Percentiles rank a stretch among this genome's conserved stretches.
Evolutionary conservation across 2,797 vertebrate species (phyloP).

Genomic region (Geotrypetes seraphini): DNA sequence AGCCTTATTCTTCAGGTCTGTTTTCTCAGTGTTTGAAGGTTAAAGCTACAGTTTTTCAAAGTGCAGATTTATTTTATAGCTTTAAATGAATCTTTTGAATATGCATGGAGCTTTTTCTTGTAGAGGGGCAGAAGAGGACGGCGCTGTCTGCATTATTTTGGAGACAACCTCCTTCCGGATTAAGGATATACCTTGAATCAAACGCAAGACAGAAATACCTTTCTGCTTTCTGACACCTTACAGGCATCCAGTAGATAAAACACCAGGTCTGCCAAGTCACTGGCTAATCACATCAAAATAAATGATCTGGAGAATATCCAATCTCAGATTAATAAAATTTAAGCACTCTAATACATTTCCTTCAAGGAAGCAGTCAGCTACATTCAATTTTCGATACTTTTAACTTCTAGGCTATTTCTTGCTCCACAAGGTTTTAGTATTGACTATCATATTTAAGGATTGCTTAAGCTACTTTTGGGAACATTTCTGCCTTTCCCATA

Average conservation of each 20-base stretch:
- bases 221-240: neutral
- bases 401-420: slow-evolving; percentile 14
- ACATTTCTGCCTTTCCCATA: neutral
- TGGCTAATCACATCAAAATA: slow-evolving; percentile 14
- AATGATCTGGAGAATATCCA: slow-evolving; percentile 16
- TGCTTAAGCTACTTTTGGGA: neutral
- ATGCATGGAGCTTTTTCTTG: no score
- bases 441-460: slow-evolving; percentile 19
- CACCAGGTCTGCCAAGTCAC: slow-evolving; percentile 2
- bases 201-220: no score
- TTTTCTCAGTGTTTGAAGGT: no score
- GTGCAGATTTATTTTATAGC: no score
- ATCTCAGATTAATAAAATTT: slow-evolving; percentile 13
- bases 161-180: no score
- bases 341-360: slow-evolving; percentile 23
- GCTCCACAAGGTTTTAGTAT: slow-evolving; percentile 11
- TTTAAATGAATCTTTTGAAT: no score
- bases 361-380: slow-evolving; percentile 13
- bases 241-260: neutral
- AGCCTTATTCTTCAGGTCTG: no score
- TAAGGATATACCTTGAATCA: no score
- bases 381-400: slow-evolving; percentile 11
- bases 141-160: no score
- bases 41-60: no score
- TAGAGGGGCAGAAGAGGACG: no score